Percentiles rank a stretch among this genome's conserved stretches.
Conservation (phyloP, 2,113 vertebrate genomes). For the Eupsittula cactorum region DNA sequence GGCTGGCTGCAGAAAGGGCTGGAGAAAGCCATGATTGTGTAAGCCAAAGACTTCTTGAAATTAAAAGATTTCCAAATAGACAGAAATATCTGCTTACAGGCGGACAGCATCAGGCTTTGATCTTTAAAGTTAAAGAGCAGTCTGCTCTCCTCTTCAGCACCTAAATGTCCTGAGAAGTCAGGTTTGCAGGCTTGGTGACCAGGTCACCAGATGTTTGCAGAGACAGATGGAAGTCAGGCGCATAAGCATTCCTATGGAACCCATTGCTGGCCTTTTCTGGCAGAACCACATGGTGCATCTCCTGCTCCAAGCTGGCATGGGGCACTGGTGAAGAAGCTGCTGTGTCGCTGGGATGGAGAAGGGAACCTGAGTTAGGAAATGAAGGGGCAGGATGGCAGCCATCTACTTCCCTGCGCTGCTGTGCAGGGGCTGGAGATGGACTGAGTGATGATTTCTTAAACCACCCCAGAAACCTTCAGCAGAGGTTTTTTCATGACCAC, state of each 20-base stretch:
- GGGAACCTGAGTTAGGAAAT: neutral
- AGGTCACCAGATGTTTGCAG: neutral
- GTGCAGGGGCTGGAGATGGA: neutral
- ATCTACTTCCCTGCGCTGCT: neutral
- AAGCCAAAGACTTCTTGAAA: neutral
- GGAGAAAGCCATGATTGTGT: neutral
- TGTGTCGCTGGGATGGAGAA: neutral
- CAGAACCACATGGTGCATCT: accelerated
- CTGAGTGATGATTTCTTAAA: neutral
- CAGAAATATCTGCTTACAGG: neutral
- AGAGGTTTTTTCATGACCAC: neutral
- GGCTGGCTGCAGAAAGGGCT: neutral
- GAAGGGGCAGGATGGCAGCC: neutral
- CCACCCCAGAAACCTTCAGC: neutral
- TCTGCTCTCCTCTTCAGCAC: neutral
- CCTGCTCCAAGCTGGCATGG: neutral
- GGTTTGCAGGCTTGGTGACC: neutral
- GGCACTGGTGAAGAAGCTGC: neutral
- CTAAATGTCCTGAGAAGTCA: neutral
- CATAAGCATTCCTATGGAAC: neutral
- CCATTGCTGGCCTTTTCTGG: neutral
- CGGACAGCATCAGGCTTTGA: neutral
- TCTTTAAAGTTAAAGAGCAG: neutral
- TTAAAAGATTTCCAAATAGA: neutral
- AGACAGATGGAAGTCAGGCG: neutral